These are phyloP conservation scores for Ophioninae sp. DNA, from an alignment of 2,888 invertebrate genomes.

Conservation along the genomic window DNA sequence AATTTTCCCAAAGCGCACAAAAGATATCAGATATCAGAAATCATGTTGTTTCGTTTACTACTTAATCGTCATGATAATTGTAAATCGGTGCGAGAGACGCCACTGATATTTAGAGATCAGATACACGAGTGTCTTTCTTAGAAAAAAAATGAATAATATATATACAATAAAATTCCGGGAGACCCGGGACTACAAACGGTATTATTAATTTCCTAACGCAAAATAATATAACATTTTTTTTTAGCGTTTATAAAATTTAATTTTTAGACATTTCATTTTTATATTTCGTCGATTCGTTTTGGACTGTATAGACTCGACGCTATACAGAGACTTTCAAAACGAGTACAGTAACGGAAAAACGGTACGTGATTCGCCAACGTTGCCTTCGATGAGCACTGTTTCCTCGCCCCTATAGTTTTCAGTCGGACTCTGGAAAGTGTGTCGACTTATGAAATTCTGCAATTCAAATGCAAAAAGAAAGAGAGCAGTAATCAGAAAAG, in stretches of 20 bases:
- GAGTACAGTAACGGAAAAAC: not conserved
- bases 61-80: conserved; percentile 40
- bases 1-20: conserved; percentile 19
- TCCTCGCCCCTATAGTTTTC: too few relatives aligned
- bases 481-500: too few relatives aligned
- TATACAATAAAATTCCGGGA: conserved; percentile 43
- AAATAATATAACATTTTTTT: conserved; percentile 2
- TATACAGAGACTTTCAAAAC: conserved; percentile 15
- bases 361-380: not conserved
- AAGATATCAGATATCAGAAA: conserved; percentile 9
- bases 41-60: conserved; percentile 46
- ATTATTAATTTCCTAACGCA: too few relatives aligned
- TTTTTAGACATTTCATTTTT: not conserved
- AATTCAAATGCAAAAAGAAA: too few relatives aligned
- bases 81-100: conserved; percentile 39
- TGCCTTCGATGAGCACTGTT: not conserved
- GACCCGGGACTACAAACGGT: not conserved
- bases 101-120: conserved; percentile 9
- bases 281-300: not conserved
- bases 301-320: conserved; percentile 28
- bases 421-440: too few relatives aligned
- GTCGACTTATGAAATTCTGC: too few relatives aligned
- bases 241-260: not conserved
- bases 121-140: conserved; percentile 38
- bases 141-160: not conserved